Evolutionary conservation across 2,888 invertebrate species (phyloP).

Genomic region (Melikaiella ostensackeni): DNA sequence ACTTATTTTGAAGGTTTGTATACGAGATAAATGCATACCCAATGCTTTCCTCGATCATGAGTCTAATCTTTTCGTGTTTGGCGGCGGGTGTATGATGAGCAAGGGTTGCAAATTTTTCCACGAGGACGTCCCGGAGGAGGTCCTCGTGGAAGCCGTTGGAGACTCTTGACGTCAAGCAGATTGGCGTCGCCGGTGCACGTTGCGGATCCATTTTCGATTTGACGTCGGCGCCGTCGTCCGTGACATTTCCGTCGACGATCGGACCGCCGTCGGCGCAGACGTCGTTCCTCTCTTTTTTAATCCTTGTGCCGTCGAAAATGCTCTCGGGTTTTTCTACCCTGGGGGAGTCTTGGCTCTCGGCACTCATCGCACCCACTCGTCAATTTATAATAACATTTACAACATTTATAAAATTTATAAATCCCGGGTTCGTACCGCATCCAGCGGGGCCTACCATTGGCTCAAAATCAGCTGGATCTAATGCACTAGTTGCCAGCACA

Average conservation of each 20-base stretch:
- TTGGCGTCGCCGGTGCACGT: slow-evolving; percentile 22
- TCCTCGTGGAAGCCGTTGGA: slow-evolving; percentile 72
- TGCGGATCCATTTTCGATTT: slow-evolving; percentile 48
- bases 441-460: slow-evolving; percentile 65
- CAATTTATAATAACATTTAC: slow-evolving; percentile 17
- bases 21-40: slow-evolving; percentile 76
- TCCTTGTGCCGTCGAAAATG: slow-evolving; percentile 63
- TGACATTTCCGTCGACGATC: slow-evolving; percentile 37
- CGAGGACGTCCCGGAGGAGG: slow-evolving; percentile 70
- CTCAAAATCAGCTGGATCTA: slow-evolving; percentile 65
- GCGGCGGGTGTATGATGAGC: slow-evolving; percentile 58
- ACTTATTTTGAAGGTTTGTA: no score
- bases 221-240: slow-evolving; percentile 43
- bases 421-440: slow-evolving; percentile 27
- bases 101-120: slow-evolving; percentile 66
- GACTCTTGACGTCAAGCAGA: slow-evolving; percentile 42
- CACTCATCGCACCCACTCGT: slow-evolving; percentile 53
- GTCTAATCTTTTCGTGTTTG: slow-evolving; percentile 79
- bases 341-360: slow-evolving; percentile 57
- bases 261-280: slow-evolving; percentile 54
- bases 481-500: slow-evolving; percentile 62
- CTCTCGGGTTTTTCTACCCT: slow-evolving; percentile 43
- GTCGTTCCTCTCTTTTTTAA: slow-evolving; percentile 68
- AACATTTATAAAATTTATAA: slow-evolving; percentile 2
- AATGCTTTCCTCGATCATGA: slow-evolving; percentile 83